Base-by-base conservation (phyloP, 2,113 vertebrate species). In the Platichthys flesus region DNA sequence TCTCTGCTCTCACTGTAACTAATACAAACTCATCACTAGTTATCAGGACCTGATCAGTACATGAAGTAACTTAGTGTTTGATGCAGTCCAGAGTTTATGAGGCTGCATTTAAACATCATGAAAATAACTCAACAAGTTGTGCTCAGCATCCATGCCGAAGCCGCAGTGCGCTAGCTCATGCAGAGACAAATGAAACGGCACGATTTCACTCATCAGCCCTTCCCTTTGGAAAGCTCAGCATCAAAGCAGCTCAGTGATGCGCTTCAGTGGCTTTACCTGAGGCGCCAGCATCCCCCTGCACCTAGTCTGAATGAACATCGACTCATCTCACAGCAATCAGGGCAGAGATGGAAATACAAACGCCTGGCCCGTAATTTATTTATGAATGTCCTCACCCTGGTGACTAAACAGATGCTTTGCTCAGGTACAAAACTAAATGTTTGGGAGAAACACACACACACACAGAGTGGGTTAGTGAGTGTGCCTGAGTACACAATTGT, bases 331-430 rank as follows among this genome's bases (percentile, higher is more conserved):
- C 54, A 67, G 69, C 76, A 76, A 77, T 82, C 62, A 80, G 62
- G 26, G 57, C 56, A 54, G 18, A 47, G 63, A 80, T 79, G n/a
- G 37, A 76, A 79, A 78, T 76, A 81, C 73, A 76, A 84, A 85
- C 7, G 60, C 28, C 54, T 24, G 63, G 20, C 42, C 60, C n/a
- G 66, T 85, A 8, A 89, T 88, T 82, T 76, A 88, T 88, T 88
- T 70, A 88, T 82, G 67, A 86, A 57, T 35, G 64, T 78, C 67
- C 66, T 62, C 73, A 85, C 78, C 80, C 67, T 67, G 5, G 59
- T 73, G 67, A 82, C 67, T 75, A 76, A 70, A 72, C 78, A 79
- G 55, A 83, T 78, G 71, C 74, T 70, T 71, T 52, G 51, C 35
- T 74, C 64, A 80, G 74, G 61, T 71, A 77, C 49, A 67, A 75